These are phyloP conservation scores for Gallinago nigripennis DNA, from an alignment of 2,797 vertebrate genomes.

Conservation along the genomic window DNA sequence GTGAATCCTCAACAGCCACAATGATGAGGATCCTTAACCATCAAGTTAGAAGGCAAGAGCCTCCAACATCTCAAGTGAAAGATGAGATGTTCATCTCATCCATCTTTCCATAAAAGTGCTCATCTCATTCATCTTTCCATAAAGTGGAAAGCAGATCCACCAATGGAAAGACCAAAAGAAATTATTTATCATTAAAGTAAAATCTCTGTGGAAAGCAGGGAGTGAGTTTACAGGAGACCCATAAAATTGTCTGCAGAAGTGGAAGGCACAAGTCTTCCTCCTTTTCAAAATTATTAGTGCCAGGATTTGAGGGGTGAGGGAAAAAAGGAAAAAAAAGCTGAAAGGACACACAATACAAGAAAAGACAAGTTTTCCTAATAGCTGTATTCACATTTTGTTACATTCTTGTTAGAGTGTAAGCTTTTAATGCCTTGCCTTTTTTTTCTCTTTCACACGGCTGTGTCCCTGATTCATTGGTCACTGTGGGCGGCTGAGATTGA, in stretches of 20 bases:
- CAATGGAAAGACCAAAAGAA: background rate
- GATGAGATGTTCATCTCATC: no score
- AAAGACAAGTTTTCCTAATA: background rate
- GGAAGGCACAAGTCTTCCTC: background rate
- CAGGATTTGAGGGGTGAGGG: background rate
- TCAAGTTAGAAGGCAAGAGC: background rate
- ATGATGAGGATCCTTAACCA: background rate
- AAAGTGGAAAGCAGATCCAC: background rate
- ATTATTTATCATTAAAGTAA: background rate
- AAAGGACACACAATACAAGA: background rate
- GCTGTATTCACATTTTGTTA: background rate
- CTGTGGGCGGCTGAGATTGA: background rate
- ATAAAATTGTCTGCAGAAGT: background rate
- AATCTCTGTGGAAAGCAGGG: background rate
- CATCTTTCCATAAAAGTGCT: no score
- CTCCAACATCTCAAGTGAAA: background rate
- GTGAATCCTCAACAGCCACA: background rate
- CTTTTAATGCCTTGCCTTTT: background rate
- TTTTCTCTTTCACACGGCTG: background rate
- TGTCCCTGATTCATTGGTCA: background rate
- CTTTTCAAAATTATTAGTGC: background rate
- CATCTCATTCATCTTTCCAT: no score
- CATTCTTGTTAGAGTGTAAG: background rate
- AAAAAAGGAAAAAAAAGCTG: background rate
- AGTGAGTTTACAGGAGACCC: background rate